Percentiles rank a stretch among this genome's conserved stretches.
Conservation (phyloP, 2,888 invertebrate genomes). For the Cryptocheilus praepositus region DNA sequence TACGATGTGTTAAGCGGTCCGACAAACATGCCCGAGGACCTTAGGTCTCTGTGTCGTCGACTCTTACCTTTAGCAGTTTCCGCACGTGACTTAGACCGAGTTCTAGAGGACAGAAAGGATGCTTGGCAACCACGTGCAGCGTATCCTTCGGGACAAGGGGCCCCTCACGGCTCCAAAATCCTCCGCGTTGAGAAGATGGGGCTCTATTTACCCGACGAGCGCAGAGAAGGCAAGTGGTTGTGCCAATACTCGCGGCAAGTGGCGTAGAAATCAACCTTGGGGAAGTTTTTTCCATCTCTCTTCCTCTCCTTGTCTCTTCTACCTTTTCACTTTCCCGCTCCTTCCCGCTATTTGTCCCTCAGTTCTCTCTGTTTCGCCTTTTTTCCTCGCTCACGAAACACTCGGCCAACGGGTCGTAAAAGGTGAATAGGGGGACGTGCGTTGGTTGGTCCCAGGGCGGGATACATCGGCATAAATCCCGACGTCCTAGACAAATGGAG, state of each 20-base stretch:
- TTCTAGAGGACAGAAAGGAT: slow-evolving; percentile 8
- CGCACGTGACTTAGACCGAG: slow-evolving; percentile 48
- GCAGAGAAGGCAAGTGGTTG: slow-evolving; percentile 46
- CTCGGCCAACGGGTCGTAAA: slow-evolving; percentile 19
- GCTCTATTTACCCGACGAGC: slow-evolving; percentile 37
- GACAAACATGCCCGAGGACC: slow-evolving; percentile 43
- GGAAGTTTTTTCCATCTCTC: slow-evolving; percentile 14
- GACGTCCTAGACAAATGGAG: slow-evolving; percentile 61
- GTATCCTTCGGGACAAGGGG: slow-evolving; percentile 42
- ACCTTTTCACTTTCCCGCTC: slow-evolving; percentile 1
- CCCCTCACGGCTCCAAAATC: slow-evolving; percentile 15
- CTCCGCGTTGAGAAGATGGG: slow-evolving; percentile 13
- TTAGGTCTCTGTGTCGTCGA: slow-evolving; percentile 23
- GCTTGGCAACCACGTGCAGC: slow-evolving; percentile 39
- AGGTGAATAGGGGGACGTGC: slow-evolving; percentile 40
- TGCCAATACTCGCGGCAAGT: slow-evolving; percentile 47
- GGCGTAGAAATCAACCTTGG: slow-evolving; percentile 55
- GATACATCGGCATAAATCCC: slow-evolving; percentile 46
- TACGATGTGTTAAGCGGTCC: slow-evolving; percentile 55
- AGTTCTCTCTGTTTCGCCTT: slow-evolving; percentile 2
- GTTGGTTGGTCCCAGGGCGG: slow-evolving; percentile 41
- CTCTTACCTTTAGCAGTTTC: slow-evolving; percentile 44
- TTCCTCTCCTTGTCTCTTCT: slow-evolving; percentile 20
- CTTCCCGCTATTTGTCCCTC: neutral
- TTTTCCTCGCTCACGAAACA: slow-evolving; percentile 12